Conservation (phyloP, 2,888 invertebrate genomes). For the Idaea aversata region DNA sequence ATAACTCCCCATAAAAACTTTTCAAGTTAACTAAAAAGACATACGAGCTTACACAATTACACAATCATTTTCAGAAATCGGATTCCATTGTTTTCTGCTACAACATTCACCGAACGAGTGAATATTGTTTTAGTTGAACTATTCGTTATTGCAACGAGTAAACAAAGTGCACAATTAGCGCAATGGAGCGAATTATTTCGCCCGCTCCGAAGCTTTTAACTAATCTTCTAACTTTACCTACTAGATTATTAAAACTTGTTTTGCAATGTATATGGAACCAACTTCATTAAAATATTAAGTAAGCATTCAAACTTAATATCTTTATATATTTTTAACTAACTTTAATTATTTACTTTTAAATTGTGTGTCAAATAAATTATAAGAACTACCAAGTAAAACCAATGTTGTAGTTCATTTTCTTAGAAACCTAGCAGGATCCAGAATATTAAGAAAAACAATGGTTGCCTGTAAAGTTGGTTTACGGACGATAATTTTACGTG, state of each 20-base stretch:
- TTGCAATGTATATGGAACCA: not conserved
- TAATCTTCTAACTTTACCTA: not conserved
- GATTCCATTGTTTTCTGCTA: not conserved
- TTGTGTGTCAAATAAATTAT: not conserved
- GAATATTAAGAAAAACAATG: too few species aligned
- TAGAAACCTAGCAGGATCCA: too few species aligned
- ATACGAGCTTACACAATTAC: slow-evolving; percentile 27
- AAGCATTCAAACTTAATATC: not conserved
- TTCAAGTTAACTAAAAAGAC: slow-evolving; percentile 36
- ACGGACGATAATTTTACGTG: too few species aligned
- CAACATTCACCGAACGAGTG: not conserved
- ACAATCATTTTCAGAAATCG: slow-evolving; percentile 17
- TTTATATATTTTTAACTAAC: not conserved
- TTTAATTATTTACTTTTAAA: not conserved
- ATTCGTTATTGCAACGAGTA: not conserved
- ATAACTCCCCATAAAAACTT: slow-evolving; percentile 38
- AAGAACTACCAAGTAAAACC: not conserved
- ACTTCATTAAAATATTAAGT: not conserved
- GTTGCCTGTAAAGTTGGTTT: too few species aligned
- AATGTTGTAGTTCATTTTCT: too few species aligned
- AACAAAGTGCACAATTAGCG: not conserved
- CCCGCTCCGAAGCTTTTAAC: not conserved
- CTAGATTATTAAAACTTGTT: not conserved
- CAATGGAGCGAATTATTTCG: not conserved
- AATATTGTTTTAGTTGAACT: not conserved